phyloP scores from a whole-genome alignment of 2,113 vertebrate genomes.

The Sinocyclocheilus maitianheensis region DNA sequence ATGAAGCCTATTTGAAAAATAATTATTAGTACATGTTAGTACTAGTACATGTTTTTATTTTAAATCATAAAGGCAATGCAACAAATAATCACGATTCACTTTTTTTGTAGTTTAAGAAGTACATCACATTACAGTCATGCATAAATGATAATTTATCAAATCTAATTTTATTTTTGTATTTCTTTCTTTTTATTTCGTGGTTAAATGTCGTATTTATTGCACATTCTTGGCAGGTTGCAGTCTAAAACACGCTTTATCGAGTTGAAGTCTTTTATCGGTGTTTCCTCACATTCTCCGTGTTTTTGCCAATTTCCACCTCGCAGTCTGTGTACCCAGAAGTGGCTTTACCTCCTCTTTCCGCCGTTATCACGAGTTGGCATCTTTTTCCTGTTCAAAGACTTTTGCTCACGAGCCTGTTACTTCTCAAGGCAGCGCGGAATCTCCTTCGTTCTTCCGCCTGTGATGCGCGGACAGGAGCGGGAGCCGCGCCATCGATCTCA shows the following conservation, averaged over 20 bases:
- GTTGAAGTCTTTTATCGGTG: background rate
- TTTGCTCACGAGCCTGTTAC: constrained; percentile 1
- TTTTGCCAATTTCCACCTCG: constrained; percentile 4
- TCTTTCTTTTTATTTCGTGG: background rate
- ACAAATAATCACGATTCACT: background rate
- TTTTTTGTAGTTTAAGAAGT: background rate
- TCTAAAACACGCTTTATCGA: background rate
- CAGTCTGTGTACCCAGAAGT: background rate
- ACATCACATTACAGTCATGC: background rate
- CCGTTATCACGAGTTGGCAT: background rate
- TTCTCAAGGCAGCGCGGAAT: constrained; percentile 3
- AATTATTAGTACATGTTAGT: background rate
- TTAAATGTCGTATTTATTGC: background rate
- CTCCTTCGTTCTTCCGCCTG: constrained; percentile 12
- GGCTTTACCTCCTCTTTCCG: background rate
- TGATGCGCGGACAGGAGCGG: background rate
- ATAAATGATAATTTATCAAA: background rate
- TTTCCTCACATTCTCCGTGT: background rate
- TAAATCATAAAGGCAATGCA: background rate
- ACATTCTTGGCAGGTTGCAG: background rate
- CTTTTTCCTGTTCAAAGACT: constrained; percentile 18
- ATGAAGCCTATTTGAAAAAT: background rate
- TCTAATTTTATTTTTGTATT: background rate
- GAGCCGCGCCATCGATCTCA: background rate
- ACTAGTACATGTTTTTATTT: background rate